phyloP scores from a whole-genome alignment of 1,140 invertebrate species.

The Drosophila sulfurigaster region DNA sequence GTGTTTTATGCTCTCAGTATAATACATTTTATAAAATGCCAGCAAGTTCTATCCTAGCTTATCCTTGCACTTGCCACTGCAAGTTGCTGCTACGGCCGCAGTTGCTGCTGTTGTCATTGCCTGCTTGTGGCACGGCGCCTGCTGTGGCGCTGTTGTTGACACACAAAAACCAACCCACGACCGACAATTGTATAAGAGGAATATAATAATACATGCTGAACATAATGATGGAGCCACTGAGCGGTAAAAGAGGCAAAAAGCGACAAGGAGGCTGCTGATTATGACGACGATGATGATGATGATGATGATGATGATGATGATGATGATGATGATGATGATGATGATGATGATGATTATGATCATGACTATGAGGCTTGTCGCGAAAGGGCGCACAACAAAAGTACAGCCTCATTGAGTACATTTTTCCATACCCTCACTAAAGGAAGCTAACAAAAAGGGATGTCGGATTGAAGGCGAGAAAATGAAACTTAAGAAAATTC shows the following conservation, averaged over 20 bases:
- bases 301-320: not conserved
- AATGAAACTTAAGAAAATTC: not conserved
- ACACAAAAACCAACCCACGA: constrained; percentile 60
- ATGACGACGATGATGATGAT: constrained; percentile 23
- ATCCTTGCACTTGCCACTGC: constrained; percentile 73
- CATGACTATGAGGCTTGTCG: constrained; percentile 41
- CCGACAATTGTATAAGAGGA: constrained; percentile 65
- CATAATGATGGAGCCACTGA: constrained; percentile 47
- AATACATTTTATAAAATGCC: constrained; percentile 44
- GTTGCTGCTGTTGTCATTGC: constrained; percentile 27
- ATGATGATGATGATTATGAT: too few relatives aligned
- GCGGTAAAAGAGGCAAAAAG: constrained; percentile 2
- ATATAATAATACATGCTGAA: constrained; percentile 61
- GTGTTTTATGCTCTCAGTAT: constrained; percentile 7
- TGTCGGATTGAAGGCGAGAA: not conserved
- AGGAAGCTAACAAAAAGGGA: not conserved
- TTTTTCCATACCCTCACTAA: constrained; percentile 26
- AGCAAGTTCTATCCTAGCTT: constrained; percentile 43
- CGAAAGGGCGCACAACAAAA: constrained; percentile 41
- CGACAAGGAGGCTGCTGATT: constrained; percentile 44
- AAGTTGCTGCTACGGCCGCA: not conserved
- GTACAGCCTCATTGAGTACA: constrained; percentile 38
- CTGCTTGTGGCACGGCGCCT: constrained; percentile 10
- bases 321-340: constrained; percentile 9
- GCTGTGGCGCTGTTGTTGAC: constrained; percentile 52